Base-by-base conservation (phyloP, 2,888 invertebrate species). In the Nomada fabriciana region DNA sequence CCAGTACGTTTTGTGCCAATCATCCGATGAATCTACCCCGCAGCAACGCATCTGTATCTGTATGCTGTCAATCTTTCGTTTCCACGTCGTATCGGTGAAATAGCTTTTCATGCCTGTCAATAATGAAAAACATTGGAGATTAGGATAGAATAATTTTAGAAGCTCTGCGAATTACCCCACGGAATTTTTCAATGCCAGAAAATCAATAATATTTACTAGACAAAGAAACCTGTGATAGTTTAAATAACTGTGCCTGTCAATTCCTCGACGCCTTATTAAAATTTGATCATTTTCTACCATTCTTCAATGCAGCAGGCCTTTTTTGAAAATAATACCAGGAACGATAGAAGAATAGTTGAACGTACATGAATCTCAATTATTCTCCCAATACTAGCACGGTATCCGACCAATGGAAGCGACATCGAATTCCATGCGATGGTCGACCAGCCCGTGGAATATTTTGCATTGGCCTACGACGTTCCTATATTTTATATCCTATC, bases 1-100 rank as follows among this genome's bases (percentile, higher is more conserved):
- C 96, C 96, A 96, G 50, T 95, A 94, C 29, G 95, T 94, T 88
- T 95, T 94, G 90, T 95, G 95, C 96, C 96, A 96, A 68, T 85
- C 82, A 60, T 74, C 82, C 53, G 95, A 95, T 65, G 92, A 92
- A 76, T 95, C 94, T 1, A 95, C 94, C 15, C 96, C 96, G 86
- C 96, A 96, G 88, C 96, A 96, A 87, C 95, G 94, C 76, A 95
- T 89, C 59, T 89, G 88, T 63, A 93, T 95, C 94, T 96, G 96
- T 94, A 96, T 94, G 13, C 93, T 94, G 88, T 96, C 95, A 84
- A 96, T 93, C 4, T 95, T 93, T 29, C 92, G 93, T 89, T 96
- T 96, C 95, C 96, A 96, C 20, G 94, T 93, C 1, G 94, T 94
- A 80, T 96, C 95, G 11, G 94, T 94, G 57, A 96, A 93, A 87